Base-by-base conservation (phyloP, 2,888 invertebrate species). In the Hypselothyrea guttata region DNA sequence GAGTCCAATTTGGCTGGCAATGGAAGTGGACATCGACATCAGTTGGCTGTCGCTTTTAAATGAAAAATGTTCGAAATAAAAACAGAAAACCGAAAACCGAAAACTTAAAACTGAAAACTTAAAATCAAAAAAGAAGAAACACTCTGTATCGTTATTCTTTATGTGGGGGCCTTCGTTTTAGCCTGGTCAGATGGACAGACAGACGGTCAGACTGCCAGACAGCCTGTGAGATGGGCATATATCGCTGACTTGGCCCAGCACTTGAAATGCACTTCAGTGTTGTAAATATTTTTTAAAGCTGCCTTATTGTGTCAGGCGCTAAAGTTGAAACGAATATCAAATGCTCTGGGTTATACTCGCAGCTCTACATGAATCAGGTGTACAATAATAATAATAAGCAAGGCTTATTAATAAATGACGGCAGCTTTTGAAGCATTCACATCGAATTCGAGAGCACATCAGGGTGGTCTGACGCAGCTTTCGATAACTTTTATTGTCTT, bases 261-360 rank as follows among this genome's bases (percentile, higher is more conserved):
- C 81, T 81, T 81, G 81, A 81, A 78, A 64, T 81, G 86, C 49
- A 86, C 86, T 86, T 75, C 81, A 86, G 86, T 76, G 78, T 51
- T 86, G 81, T 86, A 81, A 81, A 81, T 81, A 84, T 86, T 84
- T 86, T 83, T 86, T 63, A 78, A 86, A 69, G 83, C 85, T 86
- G 78, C 77, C 72, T 66, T 69, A 53, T 69, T 73, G 70, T 65
- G 54, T 42, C 48, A 33, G 48, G 11, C 82, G 69, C 70, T 53
- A 53, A 63, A 81, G 70, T 70, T 84, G 61, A 84, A 57, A 73
- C 78, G 78, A 78, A 86, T 77, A 62, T 57, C 54, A 41, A 66
- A 82, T 78, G 78, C 78, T 46, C 78, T 78, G 40, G 56, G 52
- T 42, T 35, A 22, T 33, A n/a, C n/a, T n/a, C n/a, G n/a, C n/a